Evolutionary conservation across 2,888 invertebrate genomes (phyloP), one percentile per base, ranked within the genome.

Genomic region (Marasmarcha lunaedactyla): DNA sequence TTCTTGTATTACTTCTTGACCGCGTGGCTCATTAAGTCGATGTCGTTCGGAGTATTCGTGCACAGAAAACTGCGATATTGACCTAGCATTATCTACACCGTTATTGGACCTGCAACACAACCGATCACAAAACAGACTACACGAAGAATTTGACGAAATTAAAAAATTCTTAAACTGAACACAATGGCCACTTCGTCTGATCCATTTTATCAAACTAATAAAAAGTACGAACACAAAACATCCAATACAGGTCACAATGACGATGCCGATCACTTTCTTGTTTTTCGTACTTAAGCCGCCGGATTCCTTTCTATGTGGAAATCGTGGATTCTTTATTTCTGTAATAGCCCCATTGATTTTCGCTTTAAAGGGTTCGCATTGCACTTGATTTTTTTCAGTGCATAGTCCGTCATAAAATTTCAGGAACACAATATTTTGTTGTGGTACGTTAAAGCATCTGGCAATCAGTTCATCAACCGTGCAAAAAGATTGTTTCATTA

Each of bases 361-460:
- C 4, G 9, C n/a, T 30, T 9, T n/a, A 20, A 20, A 20, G 4
- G 30, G 83, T 52, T 88, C 86, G 53, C 90, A 90, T 47, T 81
- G 69, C 20, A 90, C 85, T 10, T 69, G 70, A 9, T 73, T 45
- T 37, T 67, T 70, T 5, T 73, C 74, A 2, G 65, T 77, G 52
- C 91, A 91, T 11, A 89, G 85, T 35, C 84, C 68, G 33, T 84
- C 77, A 1, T 87, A 84, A 55, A 88, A 91, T 50, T 89, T 89
- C 33, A 77, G 59, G 55, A 90, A 85, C 40, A 84, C 63, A 58
- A 90, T 85, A 43, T 88, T 86, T 35, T 88, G 89, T 49, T 88
- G 86, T 0, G 85, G 85, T 5, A 89, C 74, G 44, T 88, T 87
- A 55, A 89, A 89, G 57, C 91, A 91, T 33, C 78, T 72, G 2